Evolutionary conservation across 2,113 vertebrate genomes (phyloP).

Genomic region (Narcine bancroftii): DNA sequence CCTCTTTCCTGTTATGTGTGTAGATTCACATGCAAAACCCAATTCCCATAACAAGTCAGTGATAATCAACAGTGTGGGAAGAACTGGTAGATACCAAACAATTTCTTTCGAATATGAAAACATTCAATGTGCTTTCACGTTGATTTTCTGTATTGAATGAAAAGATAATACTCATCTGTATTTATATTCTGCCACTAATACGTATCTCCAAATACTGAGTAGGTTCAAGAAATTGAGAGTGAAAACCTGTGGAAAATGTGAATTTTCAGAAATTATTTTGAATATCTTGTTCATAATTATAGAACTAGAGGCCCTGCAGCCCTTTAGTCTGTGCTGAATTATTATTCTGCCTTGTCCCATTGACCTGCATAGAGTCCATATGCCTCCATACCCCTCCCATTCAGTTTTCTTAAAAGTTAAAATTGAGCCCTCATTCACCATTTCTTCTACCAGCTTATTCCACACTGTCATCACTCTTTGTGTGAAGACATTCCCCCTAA

Average conservation of each 20-base stretch:
- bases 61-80: neutral
- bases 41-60: neutral
- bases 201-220: neutral
- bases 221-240: neutral
- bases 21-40: neutral
- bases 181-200: neutral
- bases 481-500: no score
- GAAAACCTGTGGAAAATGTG: neutral
- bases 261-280: neutral
- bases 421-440: no score
- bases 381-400: no score
- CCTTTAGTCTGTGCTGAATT: no score
- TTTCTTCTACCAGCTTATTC: no score
- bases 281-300: neutral
- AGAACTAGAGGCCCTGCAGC: no score
- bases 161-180: neutral
- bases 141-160: neutral
- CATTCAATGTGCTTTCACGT: neutral
- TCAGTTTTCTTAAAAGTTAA: no score
- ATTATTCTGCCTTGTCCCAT: no score
- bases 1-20: constrained; percentile 4
- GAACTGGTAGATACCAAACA: neutral
- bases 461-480: no score
- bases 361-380: no score
- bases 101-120: neutral